phyloP scores from a whole-genome alignment of 2,888 invertebrate species.

The Eilema depressum region DNA sequence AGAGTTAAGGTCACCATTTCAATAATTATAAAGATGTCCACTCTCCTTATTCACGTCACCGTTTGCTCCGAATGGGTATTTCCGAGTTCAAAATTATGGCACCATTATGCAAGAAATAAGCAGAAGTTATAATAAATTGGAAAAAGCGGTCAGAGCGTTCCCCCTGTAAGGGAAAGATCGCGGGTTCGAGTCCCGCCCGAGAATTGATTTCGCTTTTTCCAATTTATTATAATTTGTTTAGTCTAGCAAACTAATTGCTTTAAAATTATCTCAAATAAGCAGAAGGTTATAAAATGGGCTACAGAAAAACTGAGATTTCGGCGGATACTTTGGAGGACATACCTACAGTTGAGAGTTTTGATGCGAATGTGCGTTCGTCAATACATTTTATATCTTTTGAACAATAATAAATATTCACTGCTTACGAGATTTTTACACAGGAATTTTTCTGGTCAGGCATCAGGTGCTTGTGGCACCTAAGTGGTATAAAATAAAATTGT shows the following conservation, averaged over 20 bases:
- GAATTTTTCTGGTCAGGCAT: too few relatives aligned
- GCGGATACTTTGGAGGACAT: neutral
- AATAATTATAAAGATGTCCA: conserved; percentile 11
- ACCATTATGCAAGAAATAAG: conserved; percentile 15
- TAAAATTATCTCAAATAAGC: too few relatives aligned
- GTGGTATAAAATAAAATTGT: too few relatives aligned
- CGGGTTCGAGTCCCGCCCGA: too few relatives aligned
- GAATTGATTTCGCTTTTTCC: too few relatives aligned
- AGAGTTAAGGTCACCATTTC: conserved; percentile 14
- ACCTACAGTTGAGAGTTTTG: neutral
- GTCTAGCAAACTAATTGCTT: too few relatives aligned
- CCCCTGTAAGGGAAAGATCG: too few relatives aligned
- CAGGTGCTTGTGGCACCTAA: too few relatives aligned
- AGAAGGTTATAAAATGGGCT: neutral
- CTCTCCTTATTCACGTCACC: conserved; percentile 43
- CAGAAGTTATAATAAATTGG: too few relatives aligned
- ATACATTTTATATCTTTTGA: neutral
- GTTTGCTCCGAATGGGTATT: conserved; percentile 45
- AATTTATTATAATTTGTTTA: too few relatives aligned
- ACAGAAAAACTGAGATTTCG: neutral
- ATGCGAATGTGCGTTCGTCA: neutral
- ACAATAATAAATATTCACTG: too few relatives aligned
- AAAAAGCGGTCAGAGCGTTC: too few relatives aligned
- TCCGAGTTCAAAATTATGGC: conserved; percentile 25
- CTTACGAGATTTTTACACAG: neutral